Evolutionary conservation across 2,797 vertebrate genomes (phyloP).

Genomic region (Catamblyrhynchus diadema): DNA sequence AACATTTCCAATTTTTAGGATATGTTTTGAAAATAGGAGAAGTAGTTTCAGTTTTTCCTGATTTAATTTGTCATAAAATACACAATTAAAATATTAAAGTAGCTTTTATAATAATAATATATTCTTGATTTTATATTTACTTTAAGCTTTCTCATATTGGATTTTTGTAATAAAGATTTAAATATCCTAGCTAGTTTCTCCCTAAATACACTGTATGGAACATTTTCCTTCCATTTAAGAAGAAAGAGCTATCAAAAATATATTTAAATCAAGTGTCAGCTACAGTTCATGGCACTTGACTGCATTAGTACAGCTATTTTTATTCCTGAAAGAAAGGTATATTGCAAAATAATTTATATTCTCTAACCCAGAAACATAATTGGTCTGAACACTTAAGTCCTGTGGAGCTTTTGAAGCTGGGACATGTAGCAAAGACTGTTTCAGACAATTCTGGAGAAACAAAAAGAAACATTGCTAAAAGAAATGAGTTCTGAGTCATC

Average conservation of each 20-base stretch:
- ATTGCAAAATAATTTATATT: slow-evolving; percentile 46
- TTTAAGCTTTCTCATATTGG: not conserved
- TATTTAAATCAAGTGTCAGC: not conserved
- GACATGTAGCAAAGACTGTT: slow-evolving; percentile 16
- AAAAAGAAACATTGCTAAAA: slow-evolving; percentile 18
- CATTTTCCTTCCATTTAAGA: not conserved
- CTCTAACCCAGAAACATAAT: not conserved
- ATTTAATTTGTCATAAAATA: not conserved
- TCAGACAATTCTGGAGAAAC: slow-evolving; percentile 47
- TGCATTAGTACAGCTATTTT: slow-evolving; percentile 30
- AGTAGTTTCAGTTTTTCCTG: not conserved
- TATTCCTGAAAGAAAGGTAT: slow-evolving; percentile 32
- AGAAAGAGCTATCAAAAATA: not conserved
- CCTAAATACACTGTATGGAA: not conserved
- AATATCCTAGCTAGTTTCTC: not conserved
- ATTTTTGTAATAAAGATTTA: not conserved
- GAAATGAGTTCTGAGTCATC: slow-evolving; percentile 50
- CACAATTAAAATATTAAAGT: not conserved
- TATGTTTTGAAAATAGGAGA: not conserved
- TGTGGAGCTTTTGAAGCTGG: slow-evolving; percentile 29
- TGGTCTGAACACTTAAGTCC: slow-evolving; percentile 29
- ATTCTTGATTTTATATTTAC: not conserved
- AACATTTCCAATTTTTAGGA: not conserved
- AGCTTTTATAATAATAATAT: not conserved
- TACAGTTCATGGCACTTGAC: not conserved